Evolutionary conservation across 2,113 vertebrate genomes (phyloP).

Genomic region (Talpa occidentalis): DNA sequence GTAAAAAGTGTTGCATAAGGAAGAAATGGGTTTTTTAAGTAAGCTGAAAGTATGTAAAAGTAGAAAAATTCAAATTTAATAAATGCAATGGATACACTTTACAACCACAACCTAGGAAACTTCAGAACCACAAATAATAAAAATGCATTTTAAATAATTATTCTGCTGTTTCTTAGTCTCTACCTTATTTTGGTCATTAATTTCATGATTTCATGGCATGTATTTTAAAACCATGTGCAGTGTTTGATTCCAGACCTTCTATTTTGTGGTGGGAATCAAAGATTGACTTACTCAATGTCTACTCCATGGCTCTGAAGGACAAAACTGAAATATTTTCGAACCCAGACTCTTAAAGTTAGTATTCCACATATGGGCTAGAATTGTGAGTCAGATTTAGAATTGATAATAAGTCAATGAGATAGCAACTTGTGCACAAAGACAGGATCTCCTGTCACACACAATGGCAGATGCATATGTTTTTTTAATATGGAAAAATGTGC

Average conservation of each 20-base stretch:
- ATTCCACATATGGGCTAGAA: neutral
- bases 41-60: neutral
- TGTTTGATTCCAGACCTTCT: neutral
- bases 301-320: neutral
- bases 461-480: neutral
- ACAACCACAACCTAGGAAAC: neutral
- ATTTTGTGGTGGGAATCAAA: neutral
- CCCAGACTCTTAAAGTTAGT: neutral
- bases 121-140: neutral
- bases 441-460: neutral
- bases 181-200: neutral
- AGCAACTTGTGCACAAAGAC: neutral
- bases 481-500: neutral
- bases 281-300: neutral
- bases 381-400: neutral
- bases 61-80: neutral
- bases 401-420: neutral
- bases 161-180: neutral
- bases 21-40: neutral
- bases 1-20: neutral
- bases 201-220: neutral
- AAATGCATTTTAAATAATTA: neutral
- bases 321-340: neutral
- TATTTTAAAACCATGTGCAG: neutral
- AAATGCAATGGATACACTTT: neutral